Evolutionary conservation across 2,888 invertebrate genomes (phyloP).

Genomic region (Diogma glabrata): DNA sequence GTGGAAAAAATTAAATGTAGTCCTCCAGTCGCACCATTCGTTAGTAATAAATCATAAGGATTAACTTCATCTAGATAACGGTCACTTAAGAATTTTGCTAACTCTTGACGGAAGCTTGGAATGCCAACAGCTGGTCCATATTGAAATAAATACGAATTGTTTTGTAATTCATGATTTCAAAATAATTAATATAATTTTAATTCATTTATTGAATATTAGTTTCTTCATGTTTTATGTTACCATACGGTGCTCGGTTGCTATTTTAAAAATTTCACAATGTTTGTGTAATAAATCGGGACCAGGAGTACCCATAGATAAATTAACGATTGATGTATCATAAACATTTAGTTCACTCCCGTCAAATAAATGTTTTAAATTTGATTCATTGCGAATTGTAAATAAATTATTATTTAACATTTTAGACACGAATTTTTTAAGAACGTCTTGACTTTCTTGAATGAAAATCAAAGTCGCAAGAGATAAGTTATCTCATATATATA

Average conservation of each 20-base stretch:
- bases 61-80: conserved; percentile 37
- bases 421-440: too few species aligned
- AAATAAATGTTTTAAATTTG: conserved; percentile 36
- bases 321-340: conserved; percentile 35
- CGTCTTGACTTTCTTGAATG: too few species aligned
- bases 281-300: conserved; percentile 40
- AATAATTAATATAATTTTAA: conserved; percentile 8
- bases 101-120: conserved; percentile 37
- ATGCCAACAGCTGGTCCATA: conserved; percentile 41
- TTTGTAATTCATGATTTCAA: conserved; percentile 30
- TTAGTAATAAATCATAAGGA: conserved; percentile 42
- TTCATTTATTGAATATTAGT: neutral
- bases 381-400: neutral
- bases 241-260: conserved; percentile 39
- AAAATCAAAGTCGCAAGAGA: too few species aligned
- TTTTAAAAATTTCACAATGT: conserved; percentile 36
- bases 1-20: conserved; percentile 42
- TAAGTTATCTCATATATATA: too few species aligned
- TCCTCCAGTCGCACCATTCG: conserved; percentile 49
- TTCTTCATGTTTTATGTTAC: conserved; percentile 23
- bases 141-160: conserved; percentile 39
- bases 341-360: conserved; percentile 38
- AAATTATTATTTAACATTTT: too few species aligned
- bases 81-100: conserved; percentile 37
- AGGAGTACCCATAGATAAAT: conserved; percentile 43